Evolutionary conservation across 2,888 invertebrate species (phyloP).

Genomic region (Noctua janthe): DNA sequence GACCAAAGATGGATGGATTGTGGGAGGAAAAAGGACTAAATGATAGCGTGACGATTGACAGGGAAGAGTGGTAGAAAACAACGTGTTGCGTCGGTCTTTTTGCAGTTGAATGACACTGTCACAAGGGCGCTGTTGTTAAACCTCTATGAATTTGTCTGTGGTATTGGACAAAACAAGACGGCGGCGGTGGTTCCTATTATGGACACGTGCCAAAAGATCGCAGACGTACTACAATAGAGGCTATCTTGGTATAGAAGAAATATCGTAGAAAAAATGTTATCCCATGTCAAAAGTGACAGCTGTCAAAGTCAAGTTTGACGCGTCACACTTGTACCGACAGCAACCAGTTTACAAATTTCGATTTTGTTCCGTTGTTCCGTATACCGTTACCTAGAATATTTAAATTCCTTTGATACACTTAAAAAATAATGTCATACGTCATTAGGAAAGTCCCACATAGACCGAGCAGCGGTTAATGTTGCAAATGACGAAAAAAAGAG

Average conservation of each 20-base stretch:
- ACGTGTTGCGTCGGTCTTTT: background rate
- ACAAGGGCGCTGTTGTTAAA: background rate
- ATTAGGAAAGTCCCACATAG: conserved; percentile 3
- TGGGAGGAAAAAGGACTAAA: no score
- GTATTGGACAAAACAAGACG: background rate
- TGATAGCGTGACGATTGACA: no score
- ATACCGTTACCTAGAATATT: background rate
- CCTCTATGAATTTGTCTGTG: background rate
- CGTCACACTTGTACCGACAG: background rate
- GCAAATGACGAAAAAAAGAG: conserved; percentile 40
- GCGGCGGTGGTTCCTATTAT: no score
- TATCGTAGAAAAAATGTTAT: background rate
- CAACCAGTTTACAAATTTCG: background rate
- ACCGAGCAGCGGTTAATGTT: conserved; percentile 6
- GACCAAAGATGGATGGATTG: no score
- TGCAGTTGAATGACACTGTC: background rate
- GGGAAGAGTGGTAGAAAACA: no score
- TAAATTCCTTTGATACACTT: background rate
- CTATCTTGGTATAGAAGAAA: no score
- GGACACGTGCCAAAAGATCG: background rate
- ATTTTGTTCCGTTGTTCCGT: background rate
- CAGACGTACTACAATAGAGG: background rate
- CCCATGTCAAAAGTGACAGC: background rate
- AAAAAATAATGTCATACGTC: conserved; percentile 6
- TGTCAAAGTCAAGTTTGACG: background rate